phyloP scores from a whole-genome alignment of 2,113 vertebrate species.

The Lichenostomus cassidix region DNA sequence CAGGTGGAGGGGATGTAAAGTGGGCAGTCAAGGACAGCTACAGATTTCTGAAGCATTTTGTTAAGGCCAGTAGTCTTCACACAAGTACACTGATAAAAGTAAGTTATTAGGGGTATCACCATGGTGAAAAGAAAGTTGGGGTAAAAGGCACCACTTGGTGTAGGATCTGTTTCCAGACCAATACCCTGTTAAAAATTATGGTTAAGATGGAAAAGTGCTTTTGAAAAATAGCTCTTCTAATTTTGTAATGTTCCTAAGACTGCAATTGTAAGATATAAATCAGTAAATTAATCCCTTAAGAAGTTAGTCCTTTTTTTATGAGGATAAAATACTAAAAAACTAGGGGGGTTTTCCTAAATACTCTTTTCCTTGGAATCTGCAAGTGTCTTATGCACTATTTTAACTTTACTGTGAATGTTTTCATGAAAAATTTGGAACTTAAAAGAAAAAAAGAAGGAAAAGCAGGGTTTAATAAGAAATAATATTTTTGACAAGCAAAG shows the following conservation, averaged over 20 bases:
- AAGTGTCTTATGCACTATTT: neutral
- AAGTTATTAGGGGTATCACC: neutral
- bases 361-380: neutral
- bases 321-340: neutral
- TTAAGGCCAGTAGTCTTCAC: neutral
- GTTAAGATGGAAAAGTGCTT: neutral
- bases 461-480: neutral
- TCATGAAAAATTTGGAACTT: neutral
- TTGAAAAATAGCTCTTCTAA: neutral
- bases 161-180: neutral
- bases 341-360: neutral
- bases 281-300: neutral
- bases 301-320: neutral
- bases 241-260: neutral
- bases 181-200: neutral
- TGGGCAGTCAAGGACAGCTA: neutral
- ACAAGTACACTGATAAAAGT: neutral
- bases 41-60: neutral
- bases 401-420: neutral
- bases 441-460: neutral
- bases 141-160: neutral
- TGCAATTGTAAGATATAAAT: neutral
- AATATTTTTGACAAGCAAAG: neutral
- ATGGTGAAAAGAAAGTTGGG: neutral
- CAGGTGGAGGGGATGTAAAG: neutral